Percentiles rank a stretch among this genome's conserved stretches.
These are phyloP conservation scores for Gymnarchus niloticus DNA, from an alignment of 2,113 vertebrate genomes.

Conservation along the genomic window DNA sequence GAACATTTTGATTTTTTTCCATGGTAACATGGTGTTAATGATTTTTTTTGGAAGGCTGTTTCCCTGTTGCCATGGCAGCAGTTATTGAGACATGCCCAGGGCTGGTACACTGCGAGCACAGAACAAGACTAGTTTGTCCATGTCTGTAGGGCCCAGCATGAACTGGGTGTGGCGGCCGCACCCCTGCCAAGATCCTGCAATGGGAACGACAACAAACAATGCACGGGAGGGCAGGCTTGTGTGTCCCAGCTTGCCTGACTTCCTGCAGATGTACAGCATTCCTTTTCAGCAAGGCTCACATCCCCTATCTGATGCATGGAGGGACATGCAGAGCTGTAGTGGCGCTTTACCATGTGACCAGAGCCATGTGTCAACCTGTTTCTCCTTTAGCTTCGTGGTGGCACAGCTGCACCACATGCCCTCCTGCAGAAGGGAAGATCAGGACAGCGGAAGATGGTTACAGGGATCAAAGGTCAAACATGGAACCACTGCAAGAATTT, in stretches of 20 bases:
- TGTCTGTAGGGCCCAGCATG: background rate
- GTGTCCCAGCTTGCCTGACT: background rate
- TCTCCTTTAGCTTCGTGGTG: background rate
- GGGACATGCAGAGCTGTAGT: background rate
- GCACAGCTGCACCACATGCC: background rate
- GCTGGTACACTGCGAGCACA: too few relatives aligned
- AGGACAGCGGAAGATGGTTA: background rate
- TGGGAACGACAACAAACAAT: background rate
- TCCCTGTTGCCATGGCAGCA: background rate
- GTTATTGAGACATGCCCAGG: background rate
- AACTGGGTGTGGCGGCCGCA: background rate
- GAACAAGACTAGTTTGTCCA: background rate
- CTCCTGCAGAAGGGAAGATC: background rate
- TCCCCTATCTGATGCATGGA: background rate
- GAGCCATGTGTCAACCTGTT: background rate
- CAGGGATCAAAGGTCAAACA: background rate
- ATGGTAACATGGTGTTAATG: background rate
- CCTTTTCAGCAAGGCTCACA: background rate
- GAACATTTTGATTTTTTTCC: background rate
- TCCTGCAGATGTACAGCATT: background rate
- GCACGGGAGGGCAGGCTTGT: background rate
- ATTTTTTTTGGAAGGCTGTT: background rate
- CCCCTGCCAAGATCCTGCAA: background rate
- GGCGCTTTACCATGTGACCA: background rate
- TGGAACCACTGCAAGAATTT: background rate